These are phyloP conservation scores for Anguilla rostrata DNA, from an alignment of 2,113 vertebrate species.

Conservation along the genomic window DNA sequence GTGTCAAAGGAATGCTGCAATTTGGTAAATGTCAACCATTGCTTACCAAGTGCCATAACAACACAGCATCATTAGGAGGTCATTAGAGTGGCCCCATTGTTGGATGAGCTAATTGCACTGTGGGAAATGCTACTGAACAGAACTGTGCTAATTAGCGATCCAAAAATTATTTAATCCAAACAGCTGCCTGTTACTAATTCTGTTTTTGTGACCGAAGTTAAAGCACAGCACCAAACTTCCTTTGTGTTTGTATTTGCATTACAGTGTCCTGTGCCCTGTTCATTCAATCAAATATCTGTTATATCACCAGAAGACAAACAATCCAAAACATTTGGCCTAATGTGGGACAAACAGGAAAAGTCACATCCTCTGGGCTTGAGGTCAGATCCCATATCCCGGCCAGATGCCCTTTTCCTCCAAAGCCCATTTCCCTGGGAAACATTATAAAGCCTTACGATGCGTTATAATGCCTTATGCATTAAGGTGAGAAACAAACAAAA, in stretches of 20 bases:
- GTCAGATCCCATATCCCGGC: constrained; percentile 58
- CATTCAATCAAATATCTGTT: background rate
- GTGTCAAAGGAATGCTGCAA: background rate
- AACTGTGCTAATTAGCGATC: constrained; percentile 53
- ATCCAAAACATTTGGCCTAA: no score
- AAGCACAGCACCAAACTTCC: constrained; percentile 45
- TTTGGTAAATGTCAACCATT: constrained; percentile 4
- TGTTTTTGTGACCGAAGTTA: constrained; percentile 40
- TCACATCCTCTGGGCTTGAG: constrained; percentile 56
- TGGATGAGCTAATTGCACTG: constrained; percentile 47
- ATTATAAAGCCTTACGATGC: background rate
- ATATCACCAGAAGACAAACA: no score
- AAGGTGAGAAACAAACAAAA: background rate
- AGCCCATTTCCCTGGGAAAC: constrained; percentile 45
- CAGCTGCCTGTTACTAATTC: constrained; percentile 16
- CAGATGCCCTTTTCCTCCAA: constrained; percentile 35
- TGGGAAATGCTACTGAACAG: constrained; percentile 53
- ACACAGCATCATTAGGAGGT: constrained; percentile 19
- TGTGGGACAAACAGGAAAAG: background rate
- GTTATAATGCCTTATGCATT: no score
- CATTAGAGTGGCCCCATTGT: constrained; percentile 39
- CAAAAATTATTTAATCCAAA: constrained; percentile 35
- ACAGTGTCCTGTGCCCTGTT: background rate
- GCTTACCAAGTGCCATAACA: constrained; percentile 23
- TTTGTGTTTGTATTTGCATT: background rate